phyloP scores from a whole-genome alignment of 2,888 invertebrate species.

The Molorchus minor region DNA sequence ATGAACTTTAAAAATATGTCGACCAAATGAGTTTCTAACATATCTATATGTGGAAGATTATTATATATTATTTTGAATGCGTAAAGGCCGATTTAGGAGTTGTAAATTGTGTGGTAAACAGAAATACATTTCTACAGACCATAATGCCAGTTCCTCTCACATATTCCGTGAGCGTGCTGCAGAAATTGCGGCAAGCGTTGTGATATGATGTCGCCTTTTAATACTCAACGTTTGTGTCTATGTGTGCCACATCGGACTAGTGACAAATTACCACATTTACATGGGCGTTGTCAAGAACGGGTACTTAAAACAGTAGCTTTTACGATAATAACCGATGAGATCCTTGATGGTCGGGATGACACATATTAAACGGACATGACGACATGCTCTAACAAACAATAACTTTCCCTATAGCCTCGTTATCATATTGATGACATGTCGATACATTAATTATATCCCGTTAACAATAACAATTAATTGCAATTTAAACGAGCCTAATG shows the following conservation, averaged over 20 bases:
- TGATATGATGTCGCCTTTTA: constrained; percentile 19
- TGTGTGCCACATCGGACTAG: constrained; percentile 38
- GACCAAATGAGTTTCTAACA: too few species aligned
- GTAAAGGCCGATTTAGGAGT: too few species aligned
- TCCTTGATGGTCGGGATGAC: constrained; percentile 33
- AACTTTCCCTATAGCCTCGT: constrained; percentile 22
- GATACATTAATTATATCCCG: constrained; percentile 44
- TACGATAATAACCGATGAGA: constrained; percentile 23
- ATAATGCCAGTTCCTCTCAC: constrained; percentile 1
- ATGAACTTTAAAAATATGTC: too few species aligned
- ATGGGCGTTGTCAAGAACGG: constrained; percentile 46
- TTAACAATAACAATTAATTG: constrained; percentile 39
- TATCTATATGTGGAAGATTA: too few species aligned
- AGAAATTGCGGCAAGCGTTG: constrained; percentile 18
- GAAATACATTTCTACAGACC: neutral
- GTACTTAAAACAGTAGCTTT: constrained; percentile 35
- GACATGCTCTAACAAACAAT: constrained; percentile 29
- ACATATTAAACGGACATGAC: constrained; percentile 34
- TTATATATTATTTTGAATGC: too few species aligned
- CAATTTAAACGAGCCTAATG: constrained; percentile 37
- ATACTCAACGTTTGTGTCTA: constrained; percentile 21
- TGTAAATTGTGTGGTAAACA: too few species aligned
- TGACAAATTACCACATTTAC: constrained; percentile 48
- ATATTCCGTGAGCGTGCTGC: constrained; percentile 15
- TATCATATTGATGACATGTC: constrained; percentile 41